Conservation (phyloP, 2,113 vertebrate genomes). For the Mola mola region DNA sequence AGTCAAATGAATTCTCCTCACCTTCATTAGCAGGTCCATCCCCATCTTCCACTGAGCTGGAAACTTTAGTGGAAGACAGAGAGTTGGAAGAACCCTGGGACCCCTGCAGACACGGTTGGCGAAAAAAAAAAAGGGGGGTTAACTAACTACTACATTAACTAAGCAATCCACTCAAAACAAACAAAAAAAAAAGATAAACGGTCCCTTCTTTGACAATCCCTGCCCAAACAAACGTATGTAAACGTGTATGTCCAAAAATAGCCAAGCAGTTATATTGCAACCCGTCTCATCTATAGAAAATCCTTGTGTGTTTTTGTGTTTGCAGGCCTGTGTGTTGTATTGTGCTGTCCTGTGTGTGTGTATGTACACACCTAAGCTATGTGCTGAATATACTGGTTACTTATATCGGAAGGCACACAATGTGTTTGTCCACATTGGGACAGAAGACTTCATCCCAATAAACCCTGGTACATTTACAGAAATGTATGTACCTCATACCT, state of each 20-base stretch:
- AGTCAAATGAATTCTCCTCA: conserved; percentile 68
- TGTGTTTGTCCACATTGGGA: background rate
- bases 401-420: conserved; percentile 12
- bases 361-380: conserved; percentile 17
- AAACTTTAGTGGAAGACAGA: conserved; percentile 92
- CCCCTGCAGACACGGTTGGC: conserved; percentile 78
- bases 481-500: background rate
- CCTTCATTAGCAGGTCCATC: conserved; percentile 87
- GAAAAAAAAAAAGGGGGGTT: background rate
- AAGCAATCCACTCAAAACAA: background rate
- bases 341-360: background rate
- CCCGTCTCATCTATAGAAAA: conserved; percentile 13
- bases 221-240: conserved; percentile 1
- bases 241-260: conserved; percentile 19
- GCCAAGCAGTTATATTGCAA: conserved; percentile 3
- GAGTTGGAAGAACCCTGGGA: conserved; percentile 94
- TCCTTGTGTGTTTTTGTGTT: conserved; percentile 36
- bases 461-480: conserved; percentile 12
- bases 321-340: conserved; percentile 28
- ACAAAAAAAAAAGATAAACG: background rate
- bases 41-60: conserved; percentile 90
- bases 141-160: background rate
- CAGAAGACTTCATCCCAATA: conserved; percentile 15
- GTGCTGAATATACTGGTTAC: conserved; percentile 24
- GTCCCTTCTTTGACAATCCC: conserved; percentile 3